Evolutionary conservation across 2,113 vertebrate species (phyloP).

Genomic region (Hippopotamus amphibius): DNA sequence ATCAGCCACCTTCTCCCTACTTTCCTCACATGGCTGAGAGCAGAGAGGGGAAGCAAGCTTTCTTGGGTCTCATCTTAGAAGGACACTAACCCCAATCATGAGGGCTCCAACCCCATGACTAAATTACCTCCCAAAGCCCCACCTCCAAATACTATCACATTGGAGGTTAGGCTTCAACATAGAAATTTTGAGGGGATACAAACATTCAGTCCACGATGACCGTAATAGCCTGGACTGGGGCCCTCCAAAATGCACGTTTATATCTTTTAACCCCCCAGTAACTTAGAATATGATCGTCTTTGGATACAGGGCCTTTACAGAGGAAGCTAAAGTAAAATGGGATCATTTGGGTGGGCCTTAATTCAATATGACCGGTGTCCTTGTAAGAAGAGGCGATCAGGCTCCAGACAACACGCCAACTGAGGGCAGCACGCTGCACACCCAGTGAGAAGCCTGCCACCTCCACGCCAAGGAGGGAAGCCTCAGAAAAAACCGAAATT

Average conservation of each 20-base stretch:
- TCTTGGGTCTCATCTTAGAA: not conserved
- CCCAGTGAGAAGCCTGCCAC: not conserved
- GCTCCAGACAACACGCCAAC: not conserved
- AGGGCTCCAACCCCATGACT: not conserved
- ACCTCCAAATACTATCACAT: not conserved
- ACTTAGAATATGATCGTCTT: not conserved
- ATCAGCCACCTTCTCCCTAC: not conserved
- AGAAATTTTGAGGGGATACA: not conserved
- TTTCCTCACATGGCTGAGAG: not conserved
- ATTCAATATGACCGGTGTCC: not conserved
- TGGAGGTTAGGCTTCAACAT: not conserved
- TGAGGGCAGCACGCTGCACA: too few relatives aligned
- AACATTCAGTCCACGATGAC: not conserved
- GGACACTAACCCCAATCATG: not conserved
- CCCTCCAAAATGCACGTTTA: not conserved
- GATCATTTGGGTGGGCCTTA: not conserved
- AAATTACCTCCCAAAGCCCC: not conserved
- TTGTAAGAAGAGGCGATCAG: not conserved
- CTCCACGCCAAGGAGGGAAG: not conserved
- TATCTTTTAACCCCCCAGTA: not conserved
- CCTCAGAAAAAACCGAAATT: not conserved
- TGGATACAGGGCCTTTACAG: not conserved
- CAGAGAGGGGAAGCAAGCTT: not conserved
- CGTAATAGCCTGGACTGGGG: not conserved
- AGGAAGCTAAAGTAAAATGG: not conserved